Evolutionary conservation across 2,113 vertebrate genomes (phyloP).

Genomic region (Prunella fulvescens): DNA sequence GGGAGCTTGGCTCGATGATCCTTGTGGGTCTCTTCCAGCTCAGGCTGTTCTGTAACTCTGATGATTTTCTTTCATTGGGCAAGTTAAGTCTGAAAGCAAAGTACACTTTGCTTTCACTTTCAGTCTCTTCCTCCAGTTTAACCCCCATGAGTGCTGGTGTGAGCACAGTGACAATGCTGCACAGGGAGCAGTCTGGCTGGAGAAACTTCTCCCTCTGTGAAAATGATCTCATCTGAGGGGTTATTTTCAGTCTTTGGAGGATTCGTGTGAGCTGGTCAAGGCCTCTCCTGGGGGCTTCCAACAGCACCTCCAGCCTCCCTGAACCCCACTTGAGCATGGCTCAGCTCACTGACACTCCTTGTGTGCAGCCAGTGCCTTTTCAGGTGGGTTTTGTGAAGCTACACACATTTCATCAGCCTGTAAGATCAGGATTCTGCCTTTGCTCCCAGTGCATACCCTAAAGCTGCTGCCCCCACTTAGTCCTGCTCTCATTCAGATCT

Average conservation of each 20-base stretch:
- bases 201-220: not conserved
- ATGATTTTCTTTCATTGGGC: not conserved
- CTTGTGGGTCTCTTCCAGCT: not conserved
- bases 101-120: not conserved
- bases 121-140: not conserved
- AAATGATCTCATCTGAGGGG: not conserved
- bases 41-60: not conserved
- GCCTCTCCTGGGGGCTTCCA: not conserved
- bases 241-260: not conserved
- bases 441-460: accelerated
- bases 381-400: not conserved
- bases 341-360: accelerated
- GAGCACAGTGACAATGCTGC: not conserved
- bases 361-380: not conserved
- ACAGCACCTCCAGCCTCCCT: not conserved
- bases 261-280: not conserved
- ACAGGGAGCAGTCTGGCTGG: not conserved
- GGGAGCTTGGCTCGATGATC: too few species aligned
- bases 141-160: not conserved
- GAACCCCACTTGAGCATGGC: not conserved
- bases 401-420: not conserved
- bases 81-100: not conserved
- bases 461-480: not conserved
- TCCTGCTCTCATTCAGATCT: not conserved
- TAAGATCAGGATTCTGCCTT: not conserved